Evolutionary conservation across 2,797 vertebrate species (phyloP).

Genomic region (Streptopelia turtur): DNA sequence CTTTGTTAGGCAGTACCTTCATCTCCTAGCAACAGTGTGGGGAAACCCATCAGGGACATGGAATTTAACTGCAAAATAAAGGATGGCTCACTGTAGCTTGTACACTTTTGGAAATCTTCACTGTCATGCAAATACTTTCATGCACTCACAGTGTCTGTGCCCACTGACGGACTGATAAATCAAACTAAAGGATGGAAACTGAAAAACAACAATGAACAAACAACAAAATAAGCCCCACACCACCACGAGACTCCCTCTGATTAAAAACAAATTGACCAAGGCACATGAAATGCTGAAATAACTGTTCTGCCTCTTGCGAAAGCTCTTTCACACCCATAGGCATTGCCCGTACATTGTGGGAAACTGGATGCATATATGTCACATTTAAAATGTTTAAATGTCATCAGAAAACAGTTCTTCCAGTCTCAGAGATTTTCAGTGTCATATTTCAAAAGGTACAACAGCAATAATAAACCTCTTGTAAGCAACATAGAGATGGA

Average conservation of each 20-base stretch:
- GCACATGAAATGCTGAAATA: neutral
- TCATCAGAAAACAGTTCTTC: neutral
- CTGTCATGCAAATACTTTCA: conserved; percentile 25
- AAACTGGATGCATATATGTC: fast-evolving
- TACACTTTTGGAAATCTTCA: conserved; percentile 54
- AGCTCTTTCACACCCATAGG: neutral
- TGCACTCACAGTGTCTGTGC: neutral
- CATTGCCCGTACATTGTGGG: neutral
- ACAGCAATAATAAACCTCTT: neutral
- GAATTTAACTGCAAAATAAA: conserved; percentile 57
- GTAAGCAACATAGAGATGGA: neutral
- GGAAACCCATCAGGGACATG: conserved; percentile 77
- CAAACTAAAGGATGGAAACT: neutral
- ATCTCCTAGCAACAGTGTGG: conserved; percentile 80
- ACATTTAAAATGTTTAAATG: neutral
- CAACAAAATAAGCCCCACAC: fast-evolving
- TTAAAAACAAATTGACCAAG: neutral
- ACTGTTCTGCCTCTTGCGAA: neutral
- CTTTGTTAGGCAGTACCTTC: conserved; percentile 73
- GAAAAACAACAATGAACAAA: neutral
- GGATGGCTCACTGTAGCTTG: conserved; percentile 55
- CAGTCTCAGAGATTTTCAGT: neutral
- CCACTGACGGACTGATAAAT: neutral
- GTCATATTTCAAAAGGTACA: neutral
- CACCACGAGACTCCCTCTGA: neutral